A percentile compares a stretch with the other conserved stretches of the same genome.
phyloP scores from a whole-genome alignment of 2,888 invertebrate genomes.

The Microctonus hyperodae region DNA sequence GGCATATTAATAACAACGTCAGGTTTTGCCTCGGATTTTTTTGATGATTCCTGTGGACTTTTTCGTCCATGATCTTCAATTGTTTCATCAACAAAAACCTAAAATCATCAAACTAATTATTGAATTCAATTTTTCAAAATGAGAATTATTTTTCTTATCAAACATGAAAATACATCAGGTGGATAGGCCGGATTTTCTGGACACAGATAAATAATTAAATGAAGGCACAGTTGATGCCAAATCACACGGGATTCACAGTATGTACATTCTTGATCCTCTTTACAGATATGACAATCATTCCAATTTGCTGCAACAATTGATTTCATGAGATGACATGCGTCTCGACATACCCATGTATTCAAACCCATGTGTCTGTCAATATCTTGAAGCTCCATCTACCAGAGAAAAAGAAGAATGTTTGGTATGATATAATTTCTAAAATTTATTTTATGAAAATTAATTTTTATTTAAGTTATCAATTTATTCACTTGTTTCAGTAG shows the following conservation, averaged over 20 bases:
- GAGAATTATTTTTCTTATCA: too few relatives aligned
- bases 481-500: slow-evolving; percentile 83
- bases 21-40: slow-evolving; percentile 70
- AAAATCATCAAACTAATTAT: slow-evolving; percentile 23
- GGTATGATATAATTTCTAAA: background rate
- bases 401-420: background rate
- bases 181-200: slow-evolving; percentile 77
- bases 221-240: slow-evolving; percentile 91
- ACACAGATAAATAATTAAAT: slow-evolving; percentile 80
- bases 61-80: slow-evolving; percentile 74
- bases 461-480: slow-evolving; percentile 1
- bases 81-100: slow-evolving; percentile 75
- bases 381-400: slow-evolving; percentile 83
- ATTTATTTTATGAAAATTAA: slow-evolving; percentile 5
- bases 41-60: slow-evolving; percentile 76
- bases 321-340: slow-evolving; percentile 77
- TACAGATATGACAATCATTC: slow-evolving; percentile 70
- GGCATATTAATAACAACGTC: slow-evolving; percentile 70
- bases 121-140: slow-evolving; percentile 10
- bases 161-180: slow-evolving; percentile 71
- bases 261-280: slow-evolving; percentile 74
- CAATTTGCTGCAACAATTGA: slow-evolving; percentile 79
- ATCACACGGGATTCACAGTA: slow-evolving; percentile 93
- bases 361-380: slow-evolving; percentile 83
- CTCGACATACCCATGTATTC: slow-evolving; percentile 76